Percentiles rank a stretch among this genome's conserved stretches.
Conservation (phyloP, 2,797 vertebrate species). For the Aulostomus chinensis region DNA sequence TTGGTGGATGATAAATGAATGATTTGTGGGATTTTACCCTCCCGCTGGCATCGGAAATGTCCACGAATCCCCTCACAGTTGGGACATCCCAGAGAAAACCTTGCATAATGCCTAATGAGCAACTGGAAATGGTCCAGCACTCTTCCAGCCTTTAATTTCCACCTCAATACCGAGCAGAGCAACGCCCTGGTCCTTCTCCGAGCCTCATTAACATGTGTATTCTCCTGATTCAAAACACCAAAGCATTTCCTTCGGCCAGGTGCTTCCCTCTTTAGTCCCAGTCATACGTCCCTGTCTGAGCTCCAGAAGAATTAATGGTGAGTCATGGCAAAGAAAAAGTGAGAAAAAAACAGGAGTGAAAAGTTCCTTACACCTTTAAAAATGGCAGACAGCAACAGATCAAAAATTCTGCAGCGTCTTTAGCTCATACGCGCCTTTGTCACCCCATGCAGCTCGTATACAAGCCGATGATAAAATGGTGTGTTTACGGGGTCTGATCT, state of each 20-base stretch:
- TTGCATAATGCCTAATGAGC: constrained; percentile 78
- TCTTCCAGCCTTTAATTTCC: constrained; percentile 72
- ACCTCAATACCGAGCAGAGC: constrained; percentile 72
- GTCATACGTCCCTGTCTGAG: constrained; percentile 55
- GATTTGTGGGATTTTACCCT: constrained; percentile 72
- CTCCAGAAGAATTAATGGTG: constrained; percentile 49
- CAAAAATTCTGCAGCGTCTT: constrained; percentile 43
- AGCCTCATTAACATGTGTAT: constrained; percentile 75
- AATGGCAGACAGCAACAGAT: constrained; percentile 19
- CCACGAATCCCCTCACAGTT: constrained; percentile 61
- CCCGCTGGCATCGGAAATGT: constrained; percentile 64
- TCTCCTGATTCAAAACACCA: constrained; percentile 68
- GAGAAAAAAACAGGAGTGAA: constrained; percentile 20
- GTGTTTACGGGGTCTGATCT: too few relatives aligned
- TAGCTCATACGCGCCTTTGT: too few relatives aligned
- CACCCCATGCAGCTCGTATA: too few relatives aligned
- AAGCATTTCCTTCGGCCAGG: constrained; percentile 71
- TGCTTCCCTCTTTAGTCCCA: constrained; percentile 69
- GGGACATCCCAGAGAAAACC: constrained; percentile 67
- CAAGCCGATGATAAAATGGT: too few relatives aligned
- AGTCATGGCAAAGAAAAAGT: constrained; percentile 58
- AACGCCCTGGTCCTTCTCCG: constrained; percentile 57
- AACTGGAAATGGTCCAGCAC: constrained; percentile 73
- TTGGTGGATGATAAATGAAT: constrained; percentile 69
- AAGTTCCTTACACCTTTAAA: constrained; percentile 49